Evolutionary conservation across 2,797 vertebrate species (phyloP).

Genomic region (Typhlichthys eigenmanni): DNA sequence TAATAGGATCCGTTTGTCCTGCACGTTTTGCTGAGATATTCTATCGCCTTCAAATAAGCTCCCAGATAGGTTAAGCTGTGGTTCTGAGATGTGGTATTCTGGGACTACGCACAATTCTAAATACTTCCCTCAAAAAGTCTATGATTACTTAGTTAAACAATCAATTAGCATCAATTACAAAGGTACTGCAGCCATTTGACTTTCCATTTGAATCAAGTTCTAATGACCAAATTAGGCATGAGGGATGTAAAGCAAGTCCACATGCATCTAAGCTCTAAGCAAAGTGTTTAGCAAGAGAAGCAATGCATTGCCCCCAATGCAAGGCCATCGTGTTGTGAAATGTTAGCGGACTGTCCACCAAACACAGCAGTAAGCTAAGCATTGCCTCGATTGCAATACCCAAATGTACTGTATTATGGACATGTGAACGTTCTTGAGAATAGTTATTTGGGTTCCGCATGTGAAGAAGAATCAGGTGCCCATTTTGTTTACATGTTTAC

Average conservation of each 20-base stretch:
- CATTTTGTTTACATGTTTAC: slow-evolving; percentile 49
- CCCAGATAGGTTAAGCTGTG: not conserved
- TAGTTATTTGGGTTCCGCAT: slow-evolving; percentile 61
- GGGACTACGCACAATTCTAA: slow-evolving; percentile 1
- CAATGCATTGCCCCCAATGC: slow-evolving; percentile 49
- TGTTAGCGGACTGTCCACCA: slow-evolving; percentile 29
- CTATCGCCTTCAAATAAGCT: slow-evolving; percentile 7
- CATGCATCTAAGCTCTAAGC: slow-evolving; percentile 44
- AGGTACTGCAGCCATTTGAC: slow-evolving; percentile 9
- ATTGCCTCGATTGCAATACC: slow-evolving; percentile 41
- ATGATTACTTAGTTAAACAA: not conserved
- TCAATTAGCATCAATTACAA: not conserved
- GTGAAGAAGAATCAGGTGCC: slow-evolving; percentile 69
- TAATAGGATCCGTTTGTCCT: too few species aligned
- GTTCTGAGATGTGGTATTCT: slow-evolving; percentile 2
- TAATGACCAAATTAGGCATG: slow-evolving; percentile 59
- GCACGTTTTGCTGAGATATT: too few species aligned
- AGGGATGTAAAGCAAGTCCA: slow-evolving; percentile 56
- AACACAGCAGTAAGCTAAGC: slow-evolving; percentile 22
- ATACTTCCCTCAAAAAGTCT: not conserved
- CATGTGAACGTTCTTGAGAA: slow-evolving; percentile 62
- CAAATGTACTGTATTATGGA: slow-evolving; percentile 37
- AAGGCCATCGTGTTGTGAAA: slow-evolving; percentile 47
- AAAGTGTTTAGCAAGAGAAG: slow-evolving; percentile 56
- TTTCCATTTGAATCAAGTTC: slow-evolving; percentile 22